Base-by-base conservation (phyloP, 2,113 vertebrate genomes). In the Tachysurus vachellii region DNA sequence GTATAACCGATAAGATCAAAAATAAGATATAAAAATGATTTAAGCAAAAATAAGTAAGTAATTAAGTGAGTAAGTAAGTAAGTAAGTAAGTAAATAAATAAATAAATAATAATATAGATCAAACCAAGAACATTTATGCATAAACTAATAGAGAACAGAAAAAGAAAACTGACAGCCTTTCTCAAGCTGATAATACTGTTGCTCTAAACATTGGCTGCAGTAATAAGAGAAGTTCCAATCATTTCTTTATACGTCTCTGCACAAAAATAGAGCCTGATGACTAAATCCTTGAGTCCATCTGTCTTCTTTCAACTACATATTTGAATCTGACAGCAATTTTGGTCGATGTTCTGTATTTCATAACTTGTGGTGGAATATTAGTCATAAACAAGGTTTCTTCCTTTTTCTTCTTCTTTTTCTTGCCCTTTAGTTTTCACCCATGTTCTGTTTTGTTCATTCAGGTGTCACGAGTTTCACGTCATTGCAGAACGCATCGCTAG, bases 181-280 rank as follows among this genome's bases (percentile, higher is more conserved):
- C 57, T 21, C 17, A 59, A 68, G 26, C 31, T 36, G 66, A 70
- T 14, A 36, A 36, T 19, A 17, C 68, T 42, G 28, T 19, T 70
- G 28, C 66, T 36, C 28, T 70, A 73, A 75, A 75, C 71, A 47
- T 44, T 0, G 23, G 42, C 70, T 73, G 42, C 70, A 47, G 71
- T 75, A 75, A 75, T 26, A 75, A 42, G 66, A 70, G 28, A 70
- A 44, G 71, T 50, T 26, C 12, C 42, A 21, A 47, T 75, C 42
- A 5, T 50, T 50, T 50, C 71, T 47, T 23, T 75, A 75, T 26
- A 26, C 0, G 23, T 50, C 44, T 50, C 21, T 13, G 44, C 42
- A 75, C 71, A 75, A 75, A 75, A 75, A 75, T 75, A 75, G 68
- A 71, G 71, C 47, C 42, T 50, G 71, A 75, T 75, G 71, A 75